Percentiles rank a stretch among this genome's conserved stretches.
These are phyloP conservation scores for Nansenia antarctica DNA, from an alignment of 2,113 vertebrate genomes.

Conservation along the genomic window DNA sequence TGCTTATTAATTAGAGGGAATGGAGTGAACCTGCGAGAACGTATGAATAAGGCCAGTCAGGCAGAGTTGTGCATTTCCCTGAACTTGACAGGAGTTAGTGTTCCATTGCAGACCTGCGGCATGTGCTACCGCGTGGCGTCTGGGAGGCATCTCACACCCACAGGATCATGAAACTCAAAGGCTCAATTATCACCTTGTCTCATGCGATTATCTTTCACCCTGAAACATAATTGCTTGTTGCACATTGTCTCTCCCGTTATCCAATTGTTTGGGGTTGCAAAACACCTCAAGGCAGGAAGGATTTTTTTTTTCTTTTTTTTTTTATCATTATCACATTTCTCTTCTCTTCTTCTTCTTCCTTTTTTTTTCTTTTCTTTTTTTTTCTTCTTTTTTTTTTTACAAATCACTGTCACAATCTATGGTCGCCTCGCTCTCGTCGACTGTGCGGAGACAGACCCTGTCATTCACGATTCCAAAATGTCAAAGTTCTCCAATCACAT, in stretches of 20 bases:
- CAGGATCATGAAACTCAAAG: neutral
- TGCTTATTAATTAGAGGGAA: slow-evolving; percentile 35
- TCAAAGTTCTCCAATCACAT: neutral
- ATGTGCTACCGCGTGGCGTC: neutral
- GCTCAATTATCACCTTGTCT: slow-evolving; percentile 31
- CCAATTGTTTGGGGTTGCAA: neutral
- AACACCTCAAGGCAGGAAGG: neutral
- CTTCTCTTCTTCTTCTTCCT: no score
- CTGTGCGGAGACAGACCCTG: slow-evolving; percentile 1
- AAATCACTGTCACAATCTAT: neutral
- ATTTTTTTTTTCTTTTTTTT: neutral
- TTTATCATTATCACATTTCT: neutral
- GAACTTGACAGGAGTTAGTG: slow-evolving; percentile 10
- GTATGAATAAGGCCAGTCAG: neutral
- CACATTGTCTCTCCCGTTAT: neutral
- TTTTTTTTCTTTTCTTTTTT: neutral
- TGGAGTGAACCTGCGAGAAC: slow-evolving; percentile 13
- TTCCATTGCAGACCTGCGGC: neutral
- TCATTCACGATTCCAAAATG: neutral
- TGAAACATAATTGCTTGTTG: slow-evolving; percentile 15
- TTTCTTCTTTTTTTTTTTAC: neutral
- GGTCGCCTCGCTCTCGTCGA: neutral
- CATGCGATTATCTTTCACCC: slow-evolving; percentile 14
- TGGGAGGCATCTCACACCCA: slow-evolving; percentile 4
- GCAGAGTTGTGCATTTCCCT: neutral